Conservation (phyloP, 2,113 vertebrate species). For the Tursiops truncatus region DNA sequence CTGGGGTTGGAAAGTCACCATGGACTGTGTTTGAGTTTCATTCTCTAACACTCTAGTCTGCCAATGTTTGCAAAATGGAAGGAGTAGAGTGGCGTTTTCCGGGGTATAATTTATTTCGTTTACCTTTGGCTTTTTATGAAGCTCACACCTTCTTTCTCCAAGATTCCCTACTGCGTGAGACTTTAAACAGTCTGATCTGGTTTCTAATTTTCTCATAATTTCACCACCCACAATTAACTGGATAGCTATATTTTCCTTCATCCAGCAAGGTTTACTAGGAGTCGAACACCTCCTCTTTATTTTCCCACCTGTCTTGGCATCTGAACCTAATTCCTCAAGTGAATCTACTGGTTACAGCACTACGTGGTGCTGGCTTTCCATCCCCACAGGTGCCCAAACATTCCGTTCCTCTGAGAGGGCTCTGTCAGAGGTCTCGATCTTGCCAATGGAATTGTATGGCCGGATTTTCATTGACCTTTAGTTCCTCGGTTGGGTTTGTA, state of each 20-base stretch:
- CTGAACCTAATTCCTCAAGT: constrained; percentile 68
- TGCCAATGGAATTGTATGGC: not conserved
- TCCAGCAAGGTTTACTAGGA: constrained; percentile 59
- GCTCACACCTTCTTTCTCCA: constrained; percentile 47
- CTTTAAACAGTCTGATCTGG: constrained; percentile 55
- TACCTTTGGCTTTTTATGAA: constrained; percentile 67
- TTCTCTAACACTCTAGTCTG: not conserved
- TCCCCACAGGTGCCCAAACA: constrained; percentile 75
- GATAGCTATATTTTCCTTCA: constrained; percentile 58
- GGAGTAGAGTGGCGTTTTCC: constrained; percentile 45
- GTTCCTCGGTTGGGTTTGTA: constrained; percentile 54
- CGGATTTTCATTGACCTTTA: constrained; percentile 18
- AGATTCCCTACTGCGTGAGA: constrained; percentile 48
- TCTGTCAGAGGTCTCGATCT: constrained; percentile 56
- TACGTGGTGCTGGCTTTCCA: not conserved
- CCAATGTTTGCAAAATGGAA: not conserved
- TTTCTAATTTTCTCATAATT: constrained; percentile 72
- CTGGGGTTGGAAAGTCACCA: not conserved
- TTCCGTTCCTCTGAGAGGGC: constrained; percentile 48
- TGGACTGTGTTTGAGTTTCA: not conserved
- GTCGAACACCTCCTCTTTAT: constrained; percentile 52
- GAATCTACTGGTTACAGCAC: constrained; percentile 20
- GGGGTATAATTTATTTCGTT: constrained; percentile 70
- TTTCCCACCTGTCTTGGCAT: constrained; percentile 77
- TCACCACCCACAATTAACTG: constrained; percentile 21